Evolutionary conservation across 1,140 invertebrate species (phyloP).

Genomic region (silkworm (Bombyx mori)): DNA sequence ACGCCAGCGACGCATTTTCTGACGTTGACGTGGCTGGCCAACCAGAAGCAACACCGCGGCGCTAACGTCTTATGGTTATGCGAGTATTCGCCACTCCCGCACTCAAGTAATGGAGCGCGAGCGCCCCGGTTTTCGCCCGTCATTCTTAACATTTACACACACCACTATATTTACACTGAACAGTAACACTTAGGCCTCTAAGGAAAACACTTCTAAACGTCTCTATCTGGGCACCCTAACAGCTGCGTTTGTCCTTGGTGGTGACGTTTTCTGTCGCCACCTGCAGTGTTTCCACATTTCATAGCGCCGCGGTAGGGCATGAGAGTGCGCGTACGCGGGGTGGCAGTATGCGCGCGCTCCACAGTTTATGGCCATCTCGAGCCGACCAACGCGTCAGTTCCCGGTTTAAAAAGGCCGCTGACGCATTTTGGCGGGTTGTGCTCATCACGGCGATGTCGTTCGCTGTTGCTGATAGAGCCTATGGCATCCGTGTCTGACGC

Average conservation of each 20-base stretch:
- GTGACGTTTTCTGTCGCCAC: constrained; percentile 66
- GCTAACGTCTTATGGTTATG: constrained; percentile 46
- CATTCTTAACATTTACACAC: constrained; percentile 51
- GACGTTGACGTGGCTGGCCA: constrained; percentile 78
- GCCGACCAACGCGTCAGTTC: constrained; percentile 55
- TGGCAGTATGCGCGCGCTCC: constrained; percentile 32
- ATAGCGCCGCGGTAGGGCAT: constrained; percentile 44
- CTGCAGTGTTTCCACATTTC: constrained; percentile 72
- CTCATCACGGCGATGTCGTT: constrained; percentile 62
- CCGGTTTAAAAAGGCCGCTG: constrained; percentile 64
- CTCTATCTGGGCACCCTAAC: constrained; percentile 62
- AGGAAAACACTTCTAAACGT: constrained; percentile 42
- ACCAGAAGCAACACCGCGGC: constrained; percentile 71
- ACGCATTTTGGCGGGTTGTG: constrained; percentile 66
- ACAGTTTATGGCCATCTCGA: constrained; percentile 61
- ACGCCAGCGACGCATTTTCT: constrained; percentile 79
- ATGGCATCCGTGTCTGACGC: constrained; percentile 43
- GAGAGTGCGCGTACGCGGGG: constrained; percentile 41
- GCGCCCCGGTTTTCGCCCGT: constrained; percentile 36
- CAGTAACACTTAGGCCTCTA: constrained; percentile 66
- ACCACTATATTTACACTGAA: constrained; percentile 66
- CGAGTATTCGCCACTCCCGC: constrained; percentile 36
- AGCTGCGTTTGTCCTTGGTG: constrained; percentile 54
- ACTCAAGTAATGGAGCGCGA: constrained; percentile 47
- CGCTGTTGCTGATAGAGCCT: constrained; percentile 47